Conservation (phyloP, 2,113 vertebrate genomes). For the Mesembrinibis cayennensis region DNA sequence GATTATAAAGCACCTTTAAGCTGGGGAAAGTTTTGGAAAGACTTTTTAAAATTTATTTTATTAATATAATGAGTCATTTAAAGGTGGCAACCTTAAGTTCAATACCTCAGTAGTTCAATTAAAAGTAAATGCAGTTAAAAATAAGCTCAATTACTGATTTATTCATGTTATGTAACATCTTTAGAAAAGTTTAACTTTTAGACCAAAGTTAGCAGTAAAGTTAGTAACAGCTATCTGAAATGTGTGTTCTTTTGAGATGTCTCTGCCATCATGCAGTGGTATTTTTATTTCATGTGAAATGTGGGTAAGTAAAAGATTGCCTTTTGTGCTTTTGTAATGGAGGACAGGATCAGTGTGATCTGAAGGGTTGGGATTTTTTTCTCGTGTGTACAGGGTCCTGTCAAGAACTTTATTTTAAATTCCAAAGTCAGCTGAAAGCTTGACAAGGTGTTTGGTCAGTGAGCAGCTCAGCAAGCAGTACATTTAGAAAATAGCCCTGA, state of each 20-base stretch:
- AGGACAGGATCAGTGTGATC: not conserved
- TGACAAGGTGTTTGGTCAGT: not conserved
- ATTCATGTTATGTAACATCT: conserved; percentile 30
- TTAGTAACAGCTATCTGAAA: not conserved
- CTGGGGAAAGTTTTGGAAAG: not conserved
- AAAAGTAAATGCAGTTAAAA: conserved; percentile 4
- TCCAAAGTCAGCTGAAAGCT: not conserved
- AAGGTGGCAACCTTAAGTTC: not conserved
- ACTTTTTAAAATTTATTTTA: not conserved
- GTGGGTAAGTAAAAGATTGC: not conserved
- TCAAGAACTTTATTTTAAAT: not conserved
- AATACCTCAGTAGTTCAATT: not conserved
- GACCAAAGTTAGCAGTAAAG: not conserved
- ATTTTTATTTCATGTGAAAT: not conserved
- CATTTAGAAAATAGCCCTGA: not conserved
- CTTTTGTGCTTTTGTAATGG: not conserved
- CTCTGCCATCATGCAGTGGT: not conserved
- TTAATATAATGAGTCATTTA: not conserved
- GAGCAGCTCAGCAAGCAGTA: not conserved
- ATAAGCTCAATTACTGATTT: conserved; percentile 42
- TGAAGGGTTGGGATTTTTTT: not conserved
- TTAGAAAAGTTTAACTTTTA: not conserved
- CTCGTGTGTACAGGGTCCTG: not conserved
- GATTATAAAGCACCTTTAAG: not conserved
- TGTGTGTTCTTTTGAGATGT: not conserved